Base-by-base conservation (phyloP, 2,797 vertebrate species). In the Tinamus major region DNA sequence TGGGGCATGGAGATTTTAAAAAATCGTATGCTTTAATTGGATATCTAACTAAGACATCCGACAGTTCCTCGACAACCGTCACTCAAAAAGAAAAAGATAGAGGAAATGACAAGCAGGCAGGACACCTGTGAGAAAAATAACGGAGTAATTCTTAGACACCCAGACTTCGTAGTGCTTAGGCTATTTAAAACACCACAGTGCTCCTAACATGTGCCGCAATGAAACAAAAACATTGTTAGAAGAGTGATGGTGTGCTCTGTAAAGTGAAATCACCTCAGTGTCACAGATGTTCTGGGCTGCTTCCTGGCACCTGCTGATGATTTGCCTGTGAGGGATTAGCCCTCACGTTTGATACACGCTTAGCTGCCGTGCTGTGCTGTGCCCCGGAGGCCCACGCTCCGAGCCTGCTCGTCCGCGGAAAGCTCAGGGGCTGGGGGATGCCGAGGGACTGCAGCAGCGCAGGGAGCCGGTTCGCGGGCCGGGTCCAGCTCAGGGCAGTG, bases 381-480 rank as follows among this genome's bases (percentile, higher is more conserved):
- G 31, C 7, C 1, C 1, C 59, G 44, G n/a, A 71, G 29, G 49
- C 59, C 59, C 4, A 3, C 46, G 86, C 55, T 23, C 55, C 39
- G 19, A 33, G 48, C 23, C 42, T 67, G 35, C 88, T 76, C 74
- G 79, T 88, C 39, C 62, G 13, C 46, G 33, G 39, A 76, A 88
- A 55, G 9, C 21, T 48, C 0, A 0, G 5, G 41, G 29, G 19
- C 16, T 67, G 29, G 17, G 6, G 7, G 29, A 59, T 18, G 37
- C n/a, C 16, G 13, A 20, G 29, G 18, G 35, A 6, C 46, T 44
- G 55, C 63, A 82, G 8, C 17, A 56, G 24, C 13, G 24, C 59
- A 19, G 31, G 56, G 71, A 89, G 46, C 15, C 55, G 65, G 49
- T 63, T 77, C 53, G 77, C 69, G 64, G 19, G 37, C 48, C 77